Base-by-base conservation (phyloP, 2,888 invertebrate genomes). In the Anticlea derivata region DNA sequence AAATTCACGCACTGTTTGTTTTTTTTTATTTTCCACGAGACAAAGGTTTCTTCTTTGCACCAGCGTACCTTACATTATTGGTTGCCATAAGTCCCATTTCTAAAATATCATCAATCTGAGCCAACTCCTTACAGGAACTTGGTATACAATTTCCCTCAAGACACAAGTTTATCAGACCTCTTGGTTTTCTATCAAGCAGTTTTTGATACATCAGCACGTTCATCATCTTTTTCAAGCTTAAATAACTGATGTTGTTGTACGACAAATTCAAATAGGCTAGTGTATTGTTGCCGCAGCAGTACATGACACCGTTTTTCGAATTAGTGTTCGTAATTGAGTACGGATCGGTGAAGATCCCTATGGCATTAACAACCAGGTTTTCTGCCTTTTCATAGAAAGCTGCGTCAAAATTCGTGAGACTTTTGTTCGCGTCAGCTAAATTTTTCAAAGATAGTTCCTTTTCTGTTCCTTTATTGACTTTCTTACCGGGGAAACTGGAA, bases 81-180 rank as follows among this genome's bases (percentile, higher is more conserved):
- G n/a, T n/a, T 1, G 29, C 5, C 13, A 23, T 10, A 2, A 48
- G 17, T 1, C 35, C 49, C 1, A 24, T 24, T 26, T 47, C 66
- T 11, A 83, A 43, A 0, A 80, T 33, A 0, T 54, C 50, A 41
- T 79, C 70, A 7, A 85, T 74, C 20, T 67, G 39, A 0, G 1
- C 4, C 33, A 76, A 59, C 40, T 84, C 83, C 1, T 34, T 41
- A 63, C 83, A 80, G 2, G 7, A 1, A 0, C 37, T n/a, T 0
- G 86, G 85, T n/a, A 86, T 23, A 8, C 45, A 49, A 22, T 86
- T 86, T 0, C 86, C 86, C 41, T 83, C 80, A 1, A 86, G 61
- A 1, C 59, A 58, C 0, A 86, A 50, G 38, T 76, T 79, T 2
- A 81, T 47, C 20, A 86, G 58, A 0, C 86, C 86, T 8, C 46